A percentile compares a stretch with the other conserved stretches of the same genome.
phyloP scores from a whole-genome alignment of 2,113 vertebrate genomes.

The Casuarius casuarius region DNA sequence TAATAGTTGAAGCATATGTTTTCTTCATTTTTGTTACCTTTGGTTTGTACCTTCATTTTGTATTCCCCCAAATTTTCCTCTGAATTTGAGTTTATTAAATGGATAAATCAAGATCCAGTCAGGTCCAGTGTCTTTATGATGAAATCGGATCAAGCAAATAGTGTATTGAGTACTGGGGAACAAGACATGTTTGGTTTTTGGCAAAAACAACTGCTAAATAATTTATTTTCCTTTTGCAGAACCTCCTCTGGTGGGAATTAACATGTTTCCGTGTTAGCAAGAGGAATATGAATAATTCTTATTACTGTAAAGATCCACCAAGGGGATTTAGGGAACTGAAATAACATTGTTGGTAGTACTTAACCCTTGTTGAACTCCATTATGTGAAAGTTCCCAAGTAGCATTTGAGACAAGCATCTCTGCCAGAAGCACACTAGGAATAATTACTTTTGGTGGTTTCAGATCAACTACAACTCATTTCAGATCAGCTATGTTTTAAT shows the following conservation, averaged over 20 bases:
- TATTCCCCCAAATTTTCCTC: not conserved
- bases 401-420: not conserved
- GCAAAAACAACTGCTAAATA: not conserved
- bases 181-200: not conserved
- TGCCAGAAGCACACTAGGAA: not conserved
- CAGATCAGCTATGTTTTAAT: not conserved
- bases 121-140: not conserved
- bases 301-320: not conserved
- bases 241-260: not conserved
- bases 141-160: not conserved
- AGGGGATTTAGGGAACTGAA: not conserved
- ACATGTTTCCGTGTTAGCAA: not conserved
- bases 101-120: not conserved
- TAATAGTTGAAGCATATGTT: not conserved
- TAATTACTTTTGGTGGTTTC: not conserved
- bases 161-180: not conserved
- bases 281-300: not conserved
- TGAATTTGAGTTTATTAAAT: not conserved
- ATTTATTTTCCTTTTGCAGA: not conserved
- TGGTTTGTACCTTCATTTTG: not conserved
- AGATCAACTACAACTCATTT: not conserved
- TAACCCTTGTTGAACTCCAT: not conserved
- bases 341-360: not conserved
- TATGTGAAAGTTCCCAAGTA: not conserved
- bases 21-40: not conserved